Percentiles rank a stretch among this genome's conserved stretches.
Conservation (phyloP, 2,113 vertebrate species). For the Trematomus loennbergii region DNA sequence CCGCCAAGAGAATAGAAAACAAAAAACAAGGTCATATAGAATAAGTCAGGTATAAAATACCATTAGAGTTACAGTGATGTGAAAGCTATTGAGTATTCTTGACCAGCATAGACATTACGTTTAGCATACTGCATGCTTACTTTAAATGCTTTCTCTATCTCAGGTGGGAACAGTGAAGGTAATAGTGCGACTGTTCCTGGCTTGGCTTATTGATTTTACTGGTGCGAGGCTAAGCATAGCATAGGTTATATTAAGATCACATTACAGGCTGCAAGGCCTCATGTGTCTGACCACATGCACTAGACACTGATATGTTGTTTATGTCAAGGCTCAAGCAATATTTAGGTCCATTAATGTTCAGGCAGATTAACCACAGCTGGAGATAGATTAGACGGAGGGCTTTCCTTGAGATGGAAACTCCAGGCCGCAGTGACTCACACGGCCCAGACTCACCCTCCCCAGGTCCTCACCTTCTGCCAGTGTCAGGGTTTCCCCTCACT, state of each 20-base stretch:
- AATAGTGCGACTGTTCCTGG: constrained; percentile 6
- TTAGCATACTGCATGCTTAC: background rate
- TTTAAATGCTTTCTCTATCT: constrained; percentile 16
- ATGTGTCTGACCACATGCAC: constrained; percentile 29
- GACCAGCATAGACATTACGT: background rate
- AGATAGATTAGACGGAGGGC: constrained; percentile 36
- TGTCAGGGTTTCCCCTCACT: constrained; percentile 28
- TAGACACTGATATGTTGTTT: constrained; percentile 29
- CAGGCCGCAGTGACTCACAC: constrained; percentile 38
- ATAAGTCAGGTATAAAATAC: too few species aligned
- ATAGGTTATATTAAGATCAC: constrained; percentile 53
- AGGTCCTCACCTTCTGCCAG: constrained; percentile 21
- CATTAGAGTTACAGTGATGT: too few species aligned
- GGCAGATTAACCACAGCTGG: constrained; percentile 56
- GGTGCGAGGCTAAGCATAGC: constrained; percentile 25
- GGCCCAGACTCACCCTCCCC: constrained; percentile 6
- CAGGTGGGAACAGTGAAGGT: background rate
- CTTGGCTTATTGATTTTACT: constrained; percentile 42
- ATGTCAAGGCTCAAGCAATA: constrained; percentile 11
- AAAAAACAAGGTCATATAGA: too few species aligned
- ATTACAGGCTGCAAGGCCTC: constrained; percentile 43
- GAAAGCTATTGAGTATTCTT: background rate
- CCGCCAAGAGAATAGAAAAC: too few species aligned
- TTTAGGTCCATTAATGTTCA: constrained; percentile 54
- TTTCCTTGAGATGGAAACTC: constrained; percentile 74